phyloP scores from a whole-genome alignment of 1,140 invertebrate genomes.

The Aplysia californica region DNA sequence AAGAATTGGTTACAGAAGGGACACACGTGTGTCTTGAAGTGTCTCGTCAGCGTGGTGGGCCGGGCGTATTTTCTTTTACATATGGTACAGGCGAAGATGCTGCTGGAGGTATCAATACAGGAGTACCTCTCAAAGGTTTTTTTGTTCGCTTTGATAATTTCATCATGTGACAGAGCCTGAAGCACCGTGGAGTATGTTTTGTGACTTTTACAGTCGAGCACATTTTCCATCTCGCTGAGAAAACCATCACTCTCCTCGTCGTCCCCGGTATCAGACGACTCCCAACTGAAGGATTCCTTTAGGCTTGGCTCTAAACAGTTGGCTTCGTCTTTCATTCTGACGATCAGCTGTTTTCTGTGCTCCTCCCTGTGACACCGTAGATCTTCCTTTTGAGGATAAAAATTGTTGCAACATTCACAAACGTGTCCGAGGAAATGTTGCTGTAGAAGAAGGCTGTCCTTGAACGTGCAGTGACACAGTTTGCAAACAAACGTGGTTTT shows the following conservation, averaged over 20 bases:
- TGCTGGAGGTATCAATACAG: conserved; percentile 15
- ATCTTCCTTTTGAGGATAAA: conserved; percentile 12
- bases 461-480: no score
- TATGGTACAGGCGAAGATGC: conserved; percentile 26
- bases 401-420: conserved; percentile 26
- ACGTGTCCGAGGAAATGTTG: conserved; percentile 19
- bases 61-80: conserved; percentile 28
- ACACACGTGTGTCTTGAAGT: conserved; percentile 27
- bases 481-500: conserved; percentile 4
- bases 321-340: conserved; percentile 10
- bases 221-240: conserved; percentile 24
- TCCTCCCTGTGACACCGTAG: not conserved
- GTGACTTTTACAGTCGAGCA: no score
- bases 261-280: conserved; percentile 11
- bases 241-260: conserved; percentile 18
- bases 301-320: no score
- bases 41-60: conserved; percentile 22
- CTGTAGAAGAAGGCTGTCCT: no score
- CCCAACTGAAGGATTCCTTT: no score
- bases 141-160: conserved; percentile 23
- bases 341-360: not conserved
- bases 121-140: conserved; percentile 25
- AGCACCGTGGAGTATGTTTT: no score
- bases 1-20: conserved; percentile 23
- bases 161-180: conserved; percentile 24